Conservation (phyloP, 2,797 vertebrate species). For the Merluccius polli region DNA sequence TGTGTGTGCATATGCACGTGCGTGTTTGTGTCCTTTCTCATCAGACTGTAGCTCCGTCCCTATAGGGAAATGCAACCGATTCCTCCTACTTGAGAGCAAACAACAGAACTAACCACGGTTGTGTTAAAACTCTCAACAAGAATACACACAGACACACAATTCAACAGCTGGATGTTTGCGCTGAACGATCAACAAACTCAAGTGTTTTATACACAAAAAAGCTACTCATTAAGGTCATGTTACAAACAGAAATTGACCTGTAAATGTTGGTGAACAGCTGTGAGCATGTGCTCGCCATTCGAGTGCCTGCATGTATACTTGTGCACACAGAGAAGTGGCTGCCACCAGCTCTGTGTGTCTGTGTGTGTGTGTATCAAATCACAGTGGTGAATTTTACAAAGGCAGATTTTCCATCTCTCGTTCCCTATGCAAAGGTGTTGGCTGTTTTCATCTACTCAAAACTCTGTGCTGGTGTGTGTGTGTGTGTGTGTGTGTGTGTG, state of each 20-base stretch:
- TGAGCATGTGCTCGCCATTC: slow-evolving; percentile 1
- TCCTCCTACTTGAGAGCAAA: slow-evolving; percentile 69
- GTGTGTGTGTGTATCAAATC: slow-evolving; percentile 41
- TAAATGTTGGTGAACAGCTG: slow-evolving; percentile 36
- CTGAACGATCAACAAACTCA: slow-evolving; percentile 50
- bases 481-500: slow-evolving; percentile 59
- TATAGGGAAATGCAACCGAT: slow-evolving; percentile 66
- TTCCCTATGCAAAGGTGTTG: slow-evolving; percentile 53
- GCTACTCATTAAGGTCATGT: slow-evolving; percentile 52
- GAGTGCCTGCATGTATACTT: slow-evolving; percentile 4
- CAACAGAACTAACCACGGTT: slow-evolving; percentile 58
- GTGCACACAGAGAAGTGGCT: slow-evolving; percentile 20
- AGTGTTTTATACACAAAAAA: slow-evolving; percentile 52
- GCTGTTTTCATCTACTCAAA: slow-evolving; percentile 40
- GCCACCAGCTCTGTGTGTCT: slow-evolving; percentile 25
- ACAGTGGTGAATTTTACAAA: slow-evolving; percentile 21
- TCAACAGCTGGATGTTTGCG: slow-evolving; percentile 42
- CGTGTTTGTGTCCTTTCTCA: slow-evolving; percentile 29
- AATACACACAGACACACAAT: slow-evolving; percentile 39
- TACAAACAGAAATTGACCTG: slow-evolving; percentile 58
- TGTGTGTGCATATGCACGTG: slow-evolving; percentile 21
- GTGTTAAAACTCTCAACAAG: slow-evolving; percentile 61
- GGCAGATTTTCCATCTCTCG: slow-evolving; percentile 23
- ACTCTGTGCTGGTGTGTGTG: slow-evolving; percentile 31
- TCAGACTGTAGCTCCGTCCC: slow-evolving; percentile 48